Evolutionary conservation across 2,113 vertebrate species (phyloP), one percentile per base, ranked within the genome.

Genomic region (Nothoprocta pentlandii): DNA sequence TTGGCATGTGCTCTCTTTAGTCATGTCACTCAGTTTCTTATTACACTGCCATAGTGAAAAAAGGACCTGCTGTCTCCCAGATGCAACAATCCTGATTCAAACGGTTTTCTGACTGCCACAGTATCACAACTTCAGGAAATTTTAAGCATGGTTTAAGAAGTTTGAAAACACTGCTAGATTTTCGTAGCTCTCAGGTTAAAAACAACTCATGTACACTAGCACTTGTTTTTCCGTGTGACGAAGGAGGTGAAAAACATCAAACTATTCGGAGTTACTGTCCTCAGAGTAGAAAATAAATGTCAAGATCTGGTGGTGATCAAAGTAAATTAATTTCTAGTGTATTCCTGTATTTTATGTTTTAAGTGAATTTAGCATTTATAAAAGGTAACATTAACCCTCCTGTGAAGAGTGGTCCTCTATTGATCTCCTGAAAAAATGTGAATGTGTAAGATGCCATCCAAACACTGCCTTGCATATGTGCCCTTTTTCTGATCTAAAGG

Each of bases 231-330:
- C 32, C 77, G 28, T 61, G 17, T 64, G 64, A 68, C 6, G 51
- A 28, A 64, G 25, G 56, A 87, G 28, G 34, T 5, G n/a, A 32
- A 84, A 89, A 83, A 28, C 46, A 90, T 64, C 64, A 88, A 92
- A 86, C 47, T 3, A 44, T 91, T 88, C 34, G 46, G 64, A 90
- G 74, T 56, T 51, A 56, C 44, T 86, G 32, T 44, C 66, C 53
- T 90, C 79, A 66, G 68, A 78, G 79, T 21, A 71, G 53, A 90
- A 92, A 95, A 30, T 20, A 92, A 91, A 95, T 95, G 90, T 89
- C 90, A 93, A 66, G 85, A 61, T 79, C 51, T 28, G 58, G 1
- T 87, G 88, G 77, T 39, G 80, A 95, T 86, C 76, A 93, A 88
- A 95, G 85, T 44, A 71, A 93, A 85, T 69, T 1, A 83, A 88